phyloP scores from a whole-genome alignment of 2,797 vertebrate species.

The Centroberyx gerrardi region DNA sequence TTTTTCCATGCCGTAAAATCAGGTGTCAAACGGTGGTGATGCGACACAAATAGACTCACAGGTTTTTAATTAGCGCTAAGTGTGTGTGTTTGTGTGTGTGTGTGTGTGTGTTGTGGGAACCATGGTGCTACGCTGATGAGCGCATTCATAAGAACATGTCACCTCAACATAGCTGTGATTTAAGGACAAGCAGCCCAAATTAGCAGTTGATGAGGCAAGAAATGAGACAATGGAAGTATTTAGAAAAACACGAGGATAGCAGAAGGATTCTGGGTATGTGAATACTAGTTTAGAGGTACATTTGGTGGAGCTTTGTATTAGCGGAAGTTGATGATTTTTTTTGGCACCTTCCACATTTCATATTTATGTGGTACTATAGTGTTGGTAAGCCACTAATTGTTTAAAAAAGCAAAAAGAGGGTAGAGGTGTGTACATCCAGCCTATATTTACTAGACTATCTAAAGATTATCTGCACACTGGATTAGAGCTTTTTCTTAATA shows the following conservation, averaged over 20 bases:
- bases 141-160: conserved; percentile 64
- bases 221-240: conserved; percentile 47
- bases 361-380: conserved; percentile 40
- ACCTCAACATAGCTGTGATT: conserved; percentile 68
- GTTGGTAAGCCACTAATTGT: conserved; percentile 51
- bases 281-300: conserved; percentile 14
- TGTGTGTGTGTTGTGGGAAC: conserved; percentile 59
- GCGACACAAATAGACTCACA: conserved; percentile 53
- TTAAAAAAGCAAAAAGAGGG: not conserved
- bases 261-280: conserved; percentile 39
- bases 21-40: conserved; percentile 62
- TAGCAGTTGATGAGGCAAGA: conserved; percentile 41
- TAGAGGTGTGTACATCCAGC: too few relatives aligned
- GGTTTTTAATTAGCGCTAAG: conserved; percentile 71
- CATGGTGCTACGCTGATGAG: conserved; percentile 58
- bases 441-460: too few relatives aligned
- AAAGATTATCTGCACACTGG: too few relatives aligned
- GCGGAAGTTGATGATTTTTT: conserved; percentile 40
- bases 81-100: conserved; percentile 45
- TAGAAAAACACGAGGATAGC: conserved; percentile 51
- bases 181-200: conserved; percentile 63
- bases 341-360: conserved; percentile 9
- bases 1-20: conserved; percentile 46
- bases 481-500: too few relatives aligned
- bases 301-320: conserved; percentile 40